A percentile compares a stretch with the other conserved stretches of the same genome.
These are phyloP conservation scores for Scelioninae gen. 1 DNA, from an alignment of 2,888 invertebrate genomes.

Conservation along the genomic window DNA sequence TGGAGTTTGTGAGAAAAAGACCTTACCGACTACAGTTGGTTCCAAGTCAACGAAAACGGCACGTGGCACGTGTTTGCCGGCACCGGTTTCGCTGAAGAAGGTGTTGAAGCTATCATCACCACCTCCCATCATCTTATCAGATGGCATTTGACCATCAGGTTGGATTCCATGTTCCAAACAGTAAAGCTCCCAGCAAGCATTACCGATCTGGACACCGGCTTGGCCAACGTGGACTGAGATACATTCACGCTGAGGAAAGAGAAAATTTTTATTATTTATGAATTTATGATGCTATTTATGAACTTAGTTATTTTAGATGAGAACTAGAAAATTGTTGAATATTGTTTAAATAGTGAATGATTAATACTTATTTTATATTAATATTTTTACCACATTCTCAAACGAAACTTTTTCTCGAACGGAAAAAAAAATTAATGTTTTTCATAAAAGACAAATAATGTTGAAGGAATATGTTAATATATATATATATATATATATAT, in stretches of 20 bases:
- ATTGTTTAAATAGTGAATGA: too few species aligned
- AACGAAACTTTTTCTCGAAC: too few species aligned
- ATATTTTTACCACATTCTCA: too few species aligned
- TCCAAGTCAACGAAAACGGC: constrained; percentile 98
- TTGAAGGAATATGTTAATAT: too few species aligned
- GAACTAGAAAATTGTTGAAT: too few species aligned
- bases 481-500: too few species aligned
- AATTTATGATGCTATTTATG: too few species aligned
- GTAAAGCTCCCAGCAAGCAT: constrained; percentile 53
- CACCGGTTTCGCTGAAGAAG: constrained; percentile 87
- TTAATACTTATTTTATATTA: too few species aligned
- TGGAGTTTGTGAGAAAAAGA: not conserved
- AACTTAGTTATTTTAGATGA: too few species aligned
- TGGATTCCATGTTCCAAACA: constrained; percentile 56
- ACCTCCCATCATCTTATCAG: constrained; percentile 95
- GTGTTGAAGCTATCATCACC: constrained; percentile 95
- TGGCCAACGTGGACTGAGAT: constrained; percentile 53
- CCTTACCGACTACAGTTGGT: constrained; percentile 94
- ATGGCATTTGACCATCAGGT: constrained; percentile 90
- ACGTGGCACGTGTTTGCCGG: constrained; percentile 93
- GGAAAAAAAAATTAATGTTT: too few species aligned
- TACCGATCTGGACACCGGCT: constrained; percentile 53
- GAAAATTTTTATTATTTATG: too few species aligned
- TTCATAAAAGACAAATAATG: too few species aligned
- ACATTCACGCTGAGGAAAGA: constrained; percentile 87